Percentiles rank a stretch among this genome's conserved stretches.
phyloP scores from a whole-genome alignment of 2,888 invertebrate genomes.

The Eucriotettix oculatus region DNA sequence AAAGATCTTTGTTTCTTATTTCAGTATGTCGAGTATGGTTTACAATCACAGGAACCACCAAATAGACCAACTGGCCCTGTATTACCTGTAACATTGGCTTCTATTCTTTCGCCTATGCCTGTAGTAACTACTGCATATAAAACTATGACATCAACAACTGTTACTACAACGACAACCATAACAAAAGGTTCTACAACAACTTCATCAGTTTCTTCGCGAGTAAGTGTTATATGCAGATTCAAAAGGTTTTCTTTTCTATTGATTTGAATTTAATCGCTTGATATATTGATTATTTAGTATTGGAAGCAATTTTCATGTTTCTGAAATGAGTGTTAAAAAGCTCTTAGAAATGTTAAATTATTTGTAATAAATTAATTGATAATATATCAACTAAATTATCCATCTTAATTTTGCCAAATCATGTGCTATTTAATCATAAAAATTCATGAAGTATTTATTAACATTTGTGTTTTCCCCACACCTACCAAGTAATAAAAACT shows the following conservation, averaged over 20 bases:
- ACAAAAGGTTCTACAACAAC: constrained; percentile 41
- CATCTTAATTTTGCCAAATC: too few species aligned
- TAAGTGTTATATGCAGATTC: constrained; percentile 20
- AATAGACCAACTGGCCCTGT: constrained; percentile 59
- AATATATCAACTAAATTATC: too few species aligned
- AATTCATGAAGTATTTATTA: too few species aligned
- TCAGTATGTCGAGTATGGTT: constrained; percentile 75
- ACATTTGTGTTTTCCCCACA: too few species aligned
- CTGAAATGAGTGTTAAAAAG: too few species aligned
- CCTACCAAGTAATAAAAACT: too few species aligned
- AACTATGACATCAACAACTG: constrained; percentile 30
- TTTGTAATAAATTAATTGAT: background rate
- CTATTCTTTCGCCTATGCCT: constrained; percentile 37
- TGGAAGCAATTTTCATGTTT: too few species aligned
- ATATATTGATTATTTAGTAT: too few species aligned
- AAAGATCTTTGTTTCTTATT: background rate
- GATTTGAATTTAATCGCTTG: too few species aligned
- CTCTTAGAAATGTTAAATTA: background rate
- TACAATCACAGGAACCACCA: constrained; percentile 79
- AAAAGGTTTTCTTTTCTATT: too few species aligned
- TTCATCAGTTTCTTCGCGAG: constrained; percentile 34
- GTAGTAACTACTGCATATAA: constrained; percentile 38
- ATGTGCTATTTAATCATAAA: too few species aligned
- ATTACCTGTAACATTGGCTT: constrained; percentile 39
- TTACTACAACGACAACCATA: constrained; percentile 29